Conservation (phyloP, 2,797 vertebrate species). For the Mormyrus proboscirostris region DNA sequence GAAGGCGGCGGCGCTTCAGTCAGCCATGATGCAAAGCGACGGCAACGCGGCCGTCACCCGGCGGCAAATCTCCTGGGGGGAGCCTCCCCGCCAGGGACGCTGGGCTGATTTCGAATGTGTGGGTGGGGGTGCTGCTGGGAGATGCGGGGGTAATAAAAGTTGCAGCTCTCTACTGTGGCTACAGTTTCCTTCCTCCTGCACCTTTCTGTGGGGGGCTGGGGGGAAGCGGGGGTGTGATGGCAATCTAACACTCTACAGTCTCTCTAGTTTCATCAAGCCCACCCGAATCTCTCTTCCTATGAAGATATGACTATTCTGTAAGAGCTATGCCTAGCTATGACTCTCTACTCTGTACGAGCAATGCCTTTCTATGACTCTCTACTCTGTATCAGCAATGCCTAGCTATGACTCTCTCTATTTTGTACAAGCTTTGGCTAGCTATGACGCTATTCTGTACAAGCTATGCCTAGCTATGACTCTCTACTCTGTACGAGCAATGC, state of each 20-base stretch:
- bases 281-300: slow-evolving; percentile 31
- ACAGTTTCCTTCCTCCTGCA: slow-evolving; percentile 13
- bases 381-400: neutral
- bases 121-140: neutral
- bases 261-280: slow-evolving; percentile 50
- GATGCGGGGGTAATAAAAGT: neutral
- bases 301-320: neutral
- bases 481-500: neutral
- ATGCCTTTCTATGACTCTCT: neutral
- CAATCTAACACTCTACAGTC: neutral
- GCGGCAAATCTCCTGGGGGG: neutral
- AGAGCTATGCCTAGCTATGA: neutral
- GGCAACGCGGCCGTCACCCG: neutral
- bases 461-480: neutral
- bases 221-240: neutral
- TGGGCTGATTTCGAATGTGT: neutral
- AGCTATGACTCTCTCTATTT: neutral
- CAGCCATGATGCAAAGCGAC: slow-evolving; percentile 1
- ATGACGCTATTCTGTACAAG: neutral
- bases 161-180: neutral
- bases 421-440: neutral
- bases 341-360: neutral
- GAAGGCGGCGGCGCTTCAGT: neutral
- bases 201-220: slow-evolving; percentile 5
- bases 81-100: neutral